These are phyloP conservation scores for Bos taurus DNA, from an alignment of 2,113 vertebrate species.

Conservation along the genomic window ARS-UCD2.0 NC_037328.1:144588001-144588500, in stretches of 20 bases:
- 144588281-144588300: accelerated
- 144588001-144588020: too few species aligned
- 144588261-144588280: too few species aligned
- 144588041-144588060: too few species aligned
- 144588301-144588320: neutral
- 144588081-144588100: neutral
- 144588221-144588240: neutral
- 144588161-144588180: neutral
- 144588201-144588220: neutral
- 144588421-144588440: too few species aligned
- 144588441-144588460: neutral
- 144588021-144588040: too few species aligned
- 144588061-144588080: neutral
- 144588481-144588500: neutral
- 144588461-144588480: neutral
- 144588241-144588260: neutral
- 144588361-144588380: neutral
- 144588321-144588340: neutral
- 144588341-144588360: neutral
- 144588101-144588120: neutral
- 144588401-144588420: neutral
- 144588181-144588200: neutral
- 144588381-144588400: neutral
- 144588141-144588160: neutral
- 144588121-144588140: neutral